These are phyloP conservation scores for Leptopilina syphax DNA, from an alignment of 2,888 invertebrate species.

Conservation along the genomic window DNA sequence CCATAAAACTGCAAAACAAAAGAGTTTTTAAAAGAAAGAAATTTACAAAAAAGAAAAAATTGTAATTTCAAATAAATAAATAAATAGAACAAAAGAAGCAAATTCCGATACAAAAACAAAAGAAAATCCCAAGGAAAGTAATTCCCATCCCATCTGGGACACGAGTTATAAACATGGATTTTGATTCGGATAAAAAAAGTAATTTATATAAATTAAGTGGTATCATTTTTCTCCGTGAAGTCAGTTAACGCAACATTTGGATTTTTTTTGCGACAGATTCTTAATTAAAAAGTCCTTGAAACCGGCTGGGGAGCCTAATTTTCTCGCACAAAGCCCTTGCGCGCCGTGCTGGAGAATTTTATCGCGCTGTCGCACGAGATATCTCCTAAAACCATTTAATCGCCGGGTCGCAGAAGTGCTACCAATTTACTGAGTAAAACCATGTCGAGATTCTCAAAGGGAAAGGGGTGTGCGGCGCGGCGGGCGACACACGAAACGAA, in stretches of 20 bases:
- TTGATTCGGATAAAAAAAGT: neutral
- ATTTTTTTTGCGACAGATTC: conserved; percentile 27
- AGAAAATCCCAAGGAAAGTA: no score
- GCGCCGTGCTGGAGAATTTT: neutral
- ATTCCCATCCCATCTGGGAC: no score
- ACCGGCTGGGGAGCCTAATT: conserved; percentile 14
- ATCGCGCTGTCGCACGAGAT: conserved; percentile 51
- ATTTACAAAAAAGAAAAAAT: no score
- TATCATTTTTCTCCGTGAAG: conserved; percentile 17
- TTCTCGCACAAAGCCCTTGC: conserved; percentile 10
- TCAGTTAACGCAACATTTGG: conserved; percentile 14
- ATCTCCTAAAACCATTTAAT: conserved; percentile 73
- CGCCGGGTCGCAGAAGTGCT: conserved; percentile 72
- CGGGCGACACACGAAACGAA: conserved; percentile 53
- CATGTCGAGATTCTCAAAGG: conserved; percentile 63
- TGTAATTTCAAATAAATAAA: no score
- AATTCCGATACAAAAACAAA: no score
- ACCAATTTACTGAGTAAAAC: conserved; percentile 71
- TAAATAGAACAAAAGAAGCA: no score
- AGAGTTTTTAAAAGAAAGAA: no score
- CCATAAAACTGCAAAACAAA: no score
- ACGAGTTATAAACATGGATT: conserved; percentile 1
- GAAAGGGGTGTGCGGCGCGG: neutral
- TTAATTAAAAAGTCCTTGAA: conserved; percentile 26
- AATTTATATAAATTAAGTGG: conserved; percentile 13